Evolutionary conservation across 92 coral and sea anemone genomes (phyloP).

Genomic region (Zoanthus sansibaricus): DNA sequence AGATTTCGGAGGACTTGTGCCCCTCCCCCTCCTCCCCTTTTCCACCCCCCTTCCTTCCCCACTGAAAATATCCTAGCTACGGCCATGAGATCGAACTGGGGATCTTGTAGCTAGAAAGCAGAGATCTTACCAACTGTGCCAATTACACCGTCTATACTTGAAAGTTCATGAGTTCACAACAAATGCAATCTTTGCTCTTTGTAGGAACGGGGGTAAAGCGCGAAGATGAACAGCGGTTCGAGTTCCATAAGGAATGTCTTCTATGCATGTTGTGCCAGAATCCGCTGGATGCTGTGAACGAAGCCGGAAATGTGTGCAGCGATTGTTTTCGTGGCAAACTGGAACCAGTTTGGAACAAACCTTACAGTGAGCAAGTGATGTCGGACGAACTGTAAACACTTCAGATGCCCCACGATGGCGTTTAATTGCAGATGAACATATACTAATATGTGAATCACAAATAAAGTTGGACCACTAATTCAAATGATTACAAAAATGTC

Average conservation of each 20-base stretch:
- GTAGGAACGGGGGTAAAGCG: conserved; percentile 28
- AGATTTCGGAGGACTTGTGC: too few relatives aligned
- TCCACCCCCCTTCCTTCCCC: too few relatives aligned
- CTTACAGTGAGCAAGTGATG: neutral
- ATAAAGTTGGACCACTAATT: neutral
- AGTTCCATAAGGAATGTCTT: conserved; percentile 32
- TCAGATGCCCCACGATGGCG: neutral
- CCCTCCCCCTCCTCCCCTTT: too few relatives aligned
- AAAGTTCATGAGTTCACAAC: neutral
- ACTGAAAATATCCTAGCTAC: too few relatives aligned
- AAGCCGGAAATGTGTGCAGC: conserved; percentile 33
- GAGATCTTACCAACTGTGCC: too few relatives aligned
- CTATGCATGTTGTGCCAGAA: conserved; percentile 17
- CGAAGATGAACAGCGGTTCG: conserved; percentile 11
- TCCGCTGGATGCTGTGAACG: conserved; percentile 30
- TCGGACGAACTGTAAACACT: conserved; percentile 11
- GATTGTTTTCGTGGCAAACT: conserved; percentile 26
- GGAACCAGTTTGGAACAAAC: conserved; percentile 9
- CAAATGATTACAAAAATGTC: neutral
- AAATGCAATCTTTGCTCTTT: neutral
- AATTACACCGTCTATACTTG: neutral
- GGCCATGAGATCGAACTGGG: too few relatives aligned
- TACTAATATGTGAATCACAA: neutral
- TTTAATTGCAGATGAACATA: neutral
- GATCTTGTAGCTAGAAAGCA: too few relatives aligned